Evolutionary conservation across 2,113 vertebrate genomes (phyloP).

Genomic region (Gnathonemus longibarbis): DNA sequence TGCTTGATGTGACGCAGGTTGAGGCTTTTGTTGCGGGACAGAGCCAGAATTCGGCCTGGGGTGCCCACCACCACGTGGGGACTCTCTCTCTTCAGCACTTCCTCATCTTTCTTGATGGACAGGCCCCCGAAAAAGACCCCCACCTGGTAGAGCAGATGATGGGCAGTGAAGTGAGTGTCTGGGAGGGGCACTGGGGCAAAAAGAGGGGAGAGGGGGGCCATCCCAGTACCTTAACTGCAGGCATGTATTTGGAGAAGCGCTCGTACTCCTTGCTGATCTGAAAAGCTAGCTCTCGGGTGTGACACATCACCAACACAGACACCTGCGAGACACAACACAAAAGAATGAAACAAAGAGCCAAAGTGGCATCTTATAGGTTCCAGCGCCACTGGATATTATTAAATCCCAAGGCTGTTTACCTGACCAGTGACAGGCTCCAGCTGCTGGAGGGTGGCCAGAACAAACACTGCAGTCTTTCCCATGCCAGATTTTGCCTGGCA

Average conservation of each 20-base stretch:
- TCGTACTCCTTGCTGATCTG: constrained; percentile 81
- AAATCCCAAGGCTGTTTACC: constrained; percentile 40
- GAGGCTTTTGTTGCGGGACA: constrained; percentile 71
- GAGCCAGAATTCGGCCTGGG: constrained; percentile 69
- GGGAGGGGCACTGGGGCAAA: not conserved
- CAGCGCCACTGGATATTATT: constrained; percentile 28
- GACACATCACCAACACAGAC: constrained; percentile 76
- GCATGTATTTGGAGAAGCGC: constrained; percentile 78
- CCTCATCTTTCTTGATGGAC: constrained; percentile 76
- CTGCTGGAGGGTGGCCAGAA: constrained; percentile 72
- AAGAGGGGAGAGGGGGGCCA: too few relatives aligned
- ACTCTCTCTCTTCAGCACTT: constrained; percentile 72
- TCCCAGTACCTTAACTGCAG: constrained; percentile 63
- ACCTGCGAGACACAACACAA: constrained; percentile 47
- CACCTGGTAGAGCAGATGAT: constrained; percentile 49
- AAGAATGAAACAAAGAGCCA: not conserved
- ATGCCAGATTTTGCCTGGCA: constrained; percentile 79
- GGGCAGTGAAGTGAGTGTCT: not conserved
- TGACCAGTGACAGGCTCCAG: constrained; percentile 72
- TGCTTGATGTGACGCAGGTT: constrained; percentile 78
- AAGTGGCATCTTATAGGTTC: not conserved
- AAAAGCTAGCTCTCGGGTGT: constrained; percentile 73
- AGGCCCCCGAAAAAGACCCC: constrained; percentile 76
- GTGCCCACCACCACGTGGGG: constrained; percentile 75
- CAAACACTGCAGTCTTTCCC: constrained; percentile 76